phyloP scores from a whole-genome alignment of 1,140 invertebrate genomes.

The Psilanteris sp. region DNA sequence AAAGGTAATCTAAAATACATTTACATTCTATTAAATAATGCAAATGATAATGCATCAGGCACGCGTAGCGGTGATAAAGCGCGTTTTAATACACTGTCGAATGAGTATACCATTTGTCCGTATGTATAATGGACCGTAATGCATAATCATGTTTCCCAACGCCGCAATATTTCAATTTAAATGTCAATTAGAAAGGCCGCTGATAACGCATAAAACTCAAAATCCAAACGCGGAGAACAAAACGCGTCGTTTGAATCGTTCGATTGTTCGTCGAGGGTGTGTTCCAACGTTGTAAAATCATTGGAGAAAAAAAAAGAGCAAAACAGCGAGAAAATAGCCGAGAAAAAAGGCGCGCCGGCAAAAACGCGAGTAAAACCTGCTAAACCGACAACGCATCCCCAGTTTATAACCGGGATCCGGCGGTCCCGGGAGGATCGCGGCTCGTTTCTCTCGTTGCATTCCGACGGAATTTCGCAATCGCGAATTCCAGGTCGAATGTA shows the following conservation, averaged over 20 bases:
- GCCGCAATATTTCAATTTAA: conserved; percentile 51
- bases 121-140: conserved; percentile 28
- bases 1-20: conserved; percentile 6
- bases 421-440: conserved; percentile 29
- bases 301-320: neutral
- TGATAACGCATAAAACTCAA: conserved; percentile 30
- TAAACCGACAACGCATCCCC: conserved; percentile 48
- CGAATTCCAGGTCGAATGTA: conserved; percentile 73
- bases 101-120: conserved; percentile 23
- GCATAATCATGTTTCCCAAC: conserved; percentile 21
- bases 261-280: conserved; percentile 18
- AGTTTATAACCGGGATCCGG: conserved; percentile 40
- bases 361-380: conserved; percentile 34
- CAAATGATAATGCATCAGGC: conserved; percentile 13
- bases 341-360: neutral
- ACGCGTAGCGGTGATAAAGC: conserved; percentile 6
- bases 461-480: conserved; percentile 73
- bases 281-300: conserved; percentile 16
- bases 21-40: conserved; percentile 29
- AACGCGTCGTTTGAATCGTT: conserved; percentile 5
- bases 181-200: conserved; percentile 42
- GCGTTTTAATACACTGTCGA: conserved; percentile 41
- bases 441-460: conserved; percentile 50
- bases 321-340: conserved; percentile 4
- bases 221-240: conserved; percentile 25